Conservation (phyloP, 2,797 vertebrate genomes). For the Accipiter fasciatus region DNA sequence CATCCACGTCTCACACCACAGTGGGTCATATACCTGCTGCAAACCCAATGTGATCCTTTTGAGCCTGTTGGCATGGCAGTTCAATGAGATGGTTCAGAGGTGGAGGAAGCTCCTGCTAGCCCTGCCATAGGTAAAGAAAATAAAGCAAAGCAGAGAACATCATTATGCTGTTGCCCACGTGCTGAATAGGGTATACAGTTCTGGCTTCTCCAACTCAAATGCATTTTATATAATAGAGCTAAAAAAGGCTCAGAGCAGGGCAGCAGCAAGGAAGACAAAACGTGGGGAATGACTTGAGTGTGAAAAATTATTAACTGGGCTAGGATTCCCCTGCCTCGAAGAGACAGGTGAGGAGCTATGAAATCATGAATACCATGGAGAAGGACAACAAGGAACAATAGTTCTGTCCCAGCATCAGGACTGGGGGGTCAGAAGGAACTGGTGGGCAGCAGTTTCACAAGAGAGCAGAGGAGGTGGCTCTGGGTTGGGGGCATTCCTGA, state of each 20-base stretch:
- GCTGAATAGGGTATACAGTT: not conserved
- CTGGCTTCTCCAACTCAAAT: not conserved
- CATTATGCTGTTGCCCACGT: not conserved
- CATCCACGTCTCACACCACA: not conserved
- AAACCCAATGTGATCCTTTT: not conserved
- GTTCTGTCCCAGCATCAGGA: not conserved
- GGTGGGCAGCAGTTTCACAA: not conserved
- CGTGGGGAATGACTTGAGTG: not conserved
- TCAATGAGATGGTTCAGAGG: not conserved
- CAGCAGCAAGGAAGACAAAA: not conserved
- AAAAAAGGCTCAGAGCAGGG: not conserved
- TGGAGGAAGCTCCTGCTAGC: not conserved
- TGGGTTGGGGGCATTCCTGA: rapidly evolving
- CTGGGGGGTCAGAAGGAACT: not conserved
- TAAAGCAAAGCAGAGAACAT: not conserved
- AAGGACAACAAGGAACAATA: not conserved
- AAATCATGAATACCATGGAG: not conserved
- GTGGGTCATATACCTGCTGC: not conserved
- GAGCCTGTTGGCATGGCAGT: not conserved
- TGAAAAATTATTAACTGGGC: not conserved
- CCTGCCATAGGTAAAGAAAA: not conserved
- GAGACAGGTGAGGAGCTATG: not conserved
- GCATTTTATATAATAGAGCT: not conserved
- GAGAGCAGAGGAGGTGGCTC: not conserved
- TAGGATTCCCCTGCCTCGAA: not conserved